A percentile compares a stretch with the other conserved stretches of the same genome.
Conservation (phyloP, 2,113 vertebrate genomes). For the Monopterus albus region DNA sequence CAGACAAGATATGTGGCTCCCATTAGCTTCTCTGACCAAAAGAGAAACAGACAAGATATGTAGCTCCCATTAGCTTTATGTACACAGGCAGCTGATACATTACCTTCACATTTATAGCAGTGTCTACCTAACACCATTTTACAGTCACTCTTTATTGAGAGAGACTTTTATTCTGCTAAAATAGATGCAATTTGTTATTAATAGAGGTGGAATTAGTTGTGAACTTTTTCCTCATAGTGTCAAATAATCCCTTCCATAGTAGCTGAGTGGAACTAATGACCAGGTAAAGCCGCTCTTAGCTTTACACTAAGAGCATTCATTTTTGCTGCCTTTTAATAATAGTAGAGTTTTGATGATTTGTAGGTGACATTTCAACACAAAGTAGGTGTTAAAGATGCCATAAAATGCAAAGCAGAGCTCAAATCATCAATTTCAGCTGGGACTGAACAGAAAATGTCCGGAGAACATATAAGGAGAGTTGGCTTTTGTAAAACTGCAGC, state of each 20-base stretch:
- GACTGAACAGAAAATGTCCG: slow-evolving; percentile 7
- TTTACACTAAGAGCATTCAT: slow-evolving; percentile 35
- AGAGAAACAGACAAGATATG: too few species aligned
- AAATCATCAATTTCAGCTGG: slow-evolving; percentile 3
- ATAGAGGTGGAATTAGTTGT: slow-evolving; percentile 16
- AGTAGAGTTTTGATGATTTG: slow-evolving; percentile 28
- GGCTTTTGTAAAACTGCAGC: neutral
- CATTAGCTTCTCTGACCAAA: slow-evolving; percentile 31
- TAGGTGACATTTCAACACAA: slow-evolving; percentile 29
- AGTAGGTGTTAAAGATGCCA: slow-evolving; percentile 27
- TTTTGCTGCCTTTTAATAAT: slow-evolving; percentile 12
- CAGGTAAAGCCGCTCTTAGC: slow-evolving; percentile 28
- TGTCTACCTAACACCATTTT: slow-evolving; percentile 2
- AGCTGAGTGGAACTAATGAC: slow-evolving; percentile 43
- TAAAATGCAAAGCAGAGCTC: slow-evolving; percentile 13
- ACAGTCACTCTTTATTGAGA: neutral
- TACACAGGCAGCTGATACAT: slow-evolving; percentile 55
- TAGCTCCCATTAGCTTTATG: slow-evolving; percentile 42
- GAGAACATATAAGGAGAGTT: slow-evolving; percentile 1
- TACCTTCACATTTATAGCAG: slow-evolving; percentile 15
- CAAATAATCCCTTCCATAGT: slow-evolving; percentile 29
- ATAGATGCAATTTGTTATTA: slow-evolving; percentile 11
- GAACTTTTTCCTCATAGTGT: slow-evolving; percentile 10
- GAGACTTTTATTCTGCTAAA: neutral
- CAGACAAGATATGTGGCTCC: slow-evolving; percentile 35